Evolutionary conservation across 2,113 vertebrate genomes (phyloP).

Genomic region (Macaca nemestrina): DNA sequence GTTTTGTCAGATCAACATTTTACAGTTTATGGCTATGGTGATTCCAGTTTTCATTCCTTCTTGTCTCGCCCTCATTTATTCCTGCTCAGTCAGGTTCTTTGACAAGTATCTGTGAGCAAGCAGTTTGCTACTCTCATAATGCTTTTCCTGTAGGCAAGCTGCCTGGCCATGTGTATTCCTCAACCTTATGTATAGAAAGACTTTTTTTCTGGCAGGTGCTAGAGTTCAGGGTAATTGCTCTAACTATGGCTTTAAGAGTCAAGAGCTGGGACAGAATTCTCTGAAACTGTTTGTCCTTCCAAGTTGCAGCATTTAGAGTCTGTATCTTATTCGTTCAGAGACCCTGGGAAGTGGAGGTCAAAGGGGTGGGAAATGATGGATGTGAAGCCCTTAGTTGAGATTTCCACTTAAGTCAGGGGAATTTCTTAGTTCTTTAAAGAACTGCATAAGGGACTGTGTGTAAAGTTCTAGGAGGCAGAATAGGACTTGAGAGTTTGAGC

Average conservation of each 20-base stretch:
- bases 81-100: constrained; percentile 48
- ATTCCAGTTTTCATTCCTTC: background rate
- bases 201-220: constrained; percentile 34
- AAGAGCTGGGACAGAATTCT: constrained; percentile 52
- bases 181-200: constrained; percentile 21
- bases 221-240: constrained; percentile 36
- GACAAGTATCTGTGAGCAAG: constrained; percentile 19
- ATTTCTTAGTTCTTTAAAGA: background rate
- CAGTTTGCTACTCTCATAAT: background rate
- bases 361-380: background rate
- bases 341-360: background rate
- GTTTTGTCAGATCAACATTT: background rate
- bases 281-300: background rate
- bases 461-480: background rate
- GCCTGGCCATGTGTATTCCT: constrained; percentile 43
- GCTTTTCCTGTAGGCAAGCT: constrained; percentile 8
- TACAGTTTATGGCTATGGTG: background rate
- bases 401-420: background rate
- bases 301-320: constrained; percentile 28
- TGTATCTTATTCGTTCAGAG: constrained; percentile 39
- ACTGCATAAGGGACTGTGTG: background rate
- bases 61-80: background rate
- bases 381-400: background rate
- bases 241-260: constrained; percentile 40
- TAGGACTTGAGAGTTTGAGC: background rate